Base-by-base conservation (phyloP, 2,888 invertebrate species). In the Danaus chrysippus region DNA sequence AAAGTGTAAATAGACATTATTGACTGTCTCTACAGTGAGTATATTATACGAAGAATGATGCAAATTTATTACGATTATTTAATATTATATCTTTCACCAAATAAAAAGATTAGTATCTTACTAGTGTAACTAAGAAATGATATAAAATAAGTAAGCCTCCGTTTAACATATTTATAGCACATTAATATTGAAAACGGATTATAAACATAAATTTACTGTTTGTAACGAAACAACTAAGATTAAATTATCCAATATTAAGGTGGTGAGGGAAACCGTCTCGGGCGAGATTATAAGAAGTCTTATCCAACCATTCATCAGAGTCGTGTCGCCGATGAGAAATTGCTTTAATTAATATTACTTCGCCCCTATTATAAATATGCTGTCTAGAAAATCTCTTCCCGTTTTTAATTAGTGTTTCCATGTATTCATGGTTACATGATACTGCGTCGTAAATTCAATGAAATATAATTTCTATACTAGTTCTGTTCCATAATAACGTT, bases 321-420 rank as follows among this genome's bases (percentile, higher is more conserved):
- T 68, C 69, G 65, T 58, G 70, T 63, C 66, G 60, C 68, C 67
- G 71, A 73, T 76, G 78, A 77, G 76, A 79, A 75, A 80, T 79
- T 67, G 74, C 77, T 72, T 76, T 80, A 79, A 81, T 81, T 79
- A 81, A 78, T 79, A 76, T 71, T 66, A 68, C 73, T 64, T 61
- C 63, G 58, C 46, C 10, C 10, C 43, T 59, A 42, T 61, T 61
- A 75, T 75, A 76, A 76, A 74, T 70, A 74, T 73, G 71, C 60
- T 61, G 61, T 61, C 61, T 53, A 52, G 53, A 15, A 54, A 42
- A 54, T 15, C 63, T 53, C 62, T 17, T 15, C 11, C 49, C 49
- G 49, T 49, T 49, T 43, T 62, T 65, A 65, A 64, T 61, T 63
- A 66, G 58, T 43, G 54, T 19, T 59, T 61, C n/a, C 59, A 64